These are phyloP conservation scores for Drosophila burlai DNA, from an alignment of 1,140 invertebrate genomes.

Conservation along the genomic window DNA sequence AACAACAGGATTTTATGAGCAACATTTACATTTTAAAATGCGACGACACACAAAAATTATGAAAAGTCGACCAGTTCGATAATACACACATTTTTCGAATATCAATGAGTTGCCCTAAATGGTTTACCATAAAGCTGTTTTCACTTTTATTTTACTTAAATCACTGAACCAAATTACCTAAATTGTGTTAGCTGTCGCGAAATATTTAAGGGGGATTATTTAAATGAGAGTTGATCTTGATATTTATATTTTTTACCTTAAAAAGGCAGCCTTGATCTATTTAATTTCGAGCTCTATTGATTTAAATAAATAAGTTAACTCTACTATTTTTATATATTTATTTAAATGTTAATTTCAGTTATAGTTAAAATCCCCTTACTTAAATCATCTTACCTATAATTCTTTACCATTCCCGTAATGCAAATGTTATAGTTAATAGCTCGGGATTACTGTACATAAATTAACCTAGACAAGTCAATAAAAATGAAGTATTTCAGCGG, in stretches of 20 bases:
- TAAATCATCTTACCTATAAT: neutral
- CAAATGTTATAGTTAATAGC: constrained; percentile 21
- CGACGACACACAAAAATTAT: constrained; percentile 24
- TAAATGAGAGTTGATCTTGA: neutral
- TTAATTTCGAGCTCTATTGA: neutral
- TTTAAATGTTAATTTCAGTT: no score
- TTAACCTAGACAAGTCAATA: constrained; percentile 20
- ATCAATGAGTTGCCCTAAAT: constrained; percentile 25
- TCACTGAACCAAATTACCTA: neutral
- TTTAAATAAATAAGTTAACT: no score
- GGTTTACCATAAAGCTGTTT: constrained; percentile 6
- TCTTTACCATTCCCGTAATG: constrained; percentile 1
- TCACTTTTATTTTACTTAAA: constrained; percentile 30
- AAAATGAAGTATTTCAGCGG: constrained; percentile 8
- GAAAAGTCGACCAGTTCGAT: constrained; percentile 38
- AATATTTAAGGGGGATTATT: constrained; percentile 11
- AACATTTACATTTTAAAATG: constrained; percentile 41
- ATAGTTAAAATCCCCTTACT: no score
- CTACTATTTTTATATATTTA: no score
- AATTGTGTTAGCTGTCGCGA: neutral
- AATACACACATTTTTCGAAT: constrained; percentile 34
- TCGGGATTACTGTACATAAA: constrained; percentile 24
- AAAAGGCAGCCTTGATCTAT: neutral
- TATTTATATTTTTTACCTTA: neutral
- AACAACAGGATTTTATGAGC: constrained; percentile 9